Base-by-base conservation (phyloP, 2,888 invertebrate species). In the Malachius bipustulatus region DNA sequence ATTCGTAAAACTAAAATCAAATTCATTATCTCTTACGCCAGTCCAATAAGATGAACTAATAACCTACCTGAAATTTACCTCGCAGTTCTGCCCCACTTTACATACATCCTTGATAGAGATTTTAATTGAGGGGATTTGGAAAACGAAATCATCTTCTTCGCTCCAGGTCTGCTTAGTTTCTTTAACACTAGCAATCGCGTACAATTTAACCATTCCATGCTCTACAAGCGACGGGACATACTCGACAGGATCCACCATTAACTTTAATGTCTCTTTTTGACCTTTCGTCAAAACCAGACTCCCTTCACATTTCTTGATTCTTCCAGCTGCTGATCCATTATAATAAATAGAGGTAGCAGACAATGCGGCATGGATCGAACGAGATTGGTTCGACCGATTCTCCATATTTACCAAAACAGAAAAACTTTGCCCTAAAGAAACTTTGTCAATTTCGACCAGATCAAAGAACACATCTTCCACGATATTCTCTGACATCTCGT, bases 101-200 rank as follows among this genome's bases (percentile, higher is more conserved):
- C 70, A 68, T 46, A 65, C 66, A 44, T 62, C 59, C 37, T 67
- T 63, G 56, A 77, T 76, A 67, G 75, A 69, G 12, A 82, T 67
- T 53, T 69, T 66, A 52, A 80, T 67, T 48, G 69, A 69, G 9
- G 82, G 82, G 54, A 78, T 78, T 34, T 71, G 68, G 31, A 82
- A 64, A 12, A 73, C 69, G 61, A 80, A 78, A 51, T 81, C 79
- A 45, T 80, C 80, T 51, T 80, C 78, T 47, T 77, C 77, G 32
- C 76, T 75, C 75, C 78, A 82, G 2, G 76, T 72, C 56, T 82
- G 82, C 29, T 71, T 71, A 0, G 82, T 82, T 55, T 81, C 80
- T 47, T 72, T 67, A 2, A 82, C 80, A 42, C 70, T 73, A 2
- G 77, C 76, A 62, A 77, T 71, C n/a, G 77, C 76, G 47, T 77